A percentile compares a stretch with the other conserved stretches of the same genome.
phyloP scores from a whole-genome alignment of 2,113 vertebrate species.

The Stigmatopora nigra region DNA sequence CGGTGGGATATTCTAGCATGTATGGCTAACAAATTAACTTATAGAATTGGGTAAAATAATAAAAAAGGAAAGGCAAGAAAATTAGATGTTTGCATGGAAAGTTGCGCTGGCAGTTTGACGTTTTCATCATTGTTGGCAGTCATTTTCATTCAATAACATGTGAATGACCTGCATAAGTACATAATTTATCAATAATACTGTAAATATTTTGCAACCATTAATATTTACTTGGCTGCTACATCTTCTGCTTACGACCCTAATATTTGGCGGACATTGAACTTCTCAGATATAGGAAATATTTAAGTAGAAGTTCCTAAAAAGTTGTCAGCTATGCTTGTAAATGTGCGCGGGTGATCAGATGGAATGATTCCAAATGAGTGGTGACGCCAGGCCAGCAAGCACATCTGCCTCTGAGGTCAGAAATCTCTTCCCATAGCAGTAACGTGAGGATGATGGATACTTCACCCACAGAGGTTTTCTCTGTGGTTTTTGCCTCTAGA shows the following conservation, averaged over 20 bases:
- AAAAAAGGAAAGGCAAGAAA: no score
- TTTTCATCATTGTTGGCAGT: no score
- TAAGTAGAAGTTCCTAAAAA: not conserved
- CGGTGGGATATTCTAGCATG: not conserved
- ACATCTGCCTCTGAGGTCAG: slow-evolving; percentile 67
- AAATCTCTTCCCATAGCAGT: slow-evolving; percentile 59
- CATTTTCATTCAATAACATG: no score
- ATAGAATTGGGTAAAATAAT: not conserved
- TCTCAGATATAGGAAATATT: not conserved
- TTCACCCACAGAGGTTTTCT: slow-evolving; percentile 54
- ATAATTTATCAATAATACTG: no score
- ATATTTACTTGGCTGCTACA: no score
- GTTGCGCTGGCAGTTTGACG: no score
- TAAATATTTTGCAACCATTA: no score
- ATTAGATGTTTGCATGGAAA: no score
- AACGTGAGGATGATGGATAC: slow-evolving; percentile 64
- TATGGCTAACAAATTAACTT: not conserved
- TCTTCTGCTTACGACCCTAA: no score
- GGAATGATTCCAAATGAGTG: slow-evolving; percentile 16
- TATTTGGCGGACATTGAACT: not conserved
- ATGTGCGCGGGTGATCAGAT: not conserved
- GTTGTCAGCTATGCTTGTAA: not conserved
- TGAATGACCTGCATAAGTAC: no score
- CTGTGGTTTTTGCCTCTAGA: slow-evolving; percentile 52
- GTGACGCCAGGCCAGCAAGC: slow-evolving; percentile 44